Percentiles rank a stretch among this genome's conserved stretches.
phyloP scores from a whole-genome alignment of 1,140 invertebrate genomes.

The Liolophura sinensis region DNA sequence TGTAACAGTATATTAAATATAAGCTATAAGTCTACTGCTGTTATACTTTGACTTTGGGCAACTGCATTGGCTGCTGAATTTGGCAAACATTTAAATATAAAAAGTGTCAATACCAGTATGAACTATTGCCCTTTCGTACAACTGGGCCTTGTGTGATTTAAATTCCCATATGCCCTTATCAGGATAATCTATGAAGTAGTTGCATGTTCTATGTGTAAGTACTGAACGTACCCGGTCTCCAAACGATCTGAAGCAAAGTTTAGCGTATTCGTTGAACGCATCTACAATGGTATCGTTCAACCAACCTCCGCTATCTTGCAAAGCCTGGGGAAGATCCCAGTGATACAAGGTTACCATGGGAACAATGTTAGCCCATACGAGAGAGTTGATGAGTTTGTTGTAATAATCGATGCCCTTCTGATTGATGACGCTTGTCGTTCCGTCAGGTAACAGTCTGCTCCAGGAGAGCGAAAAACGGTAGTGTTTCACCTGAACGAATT shows the following conservation, averaged over 20 bases:
- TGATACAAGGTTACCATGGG: constrained; percentile 64
- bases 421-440: constrained; percentile 27
- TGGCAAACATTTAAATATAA: too few species aligned
- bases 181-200: neutral
- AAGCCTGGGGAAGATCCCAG: constrained; percentile 58
- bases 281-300: neutral
- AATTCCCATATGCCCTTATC: neutral
- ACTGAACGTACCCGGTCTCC: neutral
- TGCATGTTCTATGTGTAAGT: neutral
- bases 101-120: too few species aligned
- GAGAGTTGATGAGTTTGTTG: constrained; percentile 38
- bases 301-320: constrained; percentile 4
- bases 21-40: too few species aligned
- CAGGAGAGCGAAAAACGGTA: constrained; percentile 55
- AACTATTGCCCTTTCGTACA: too few species aligned
- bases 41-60: too few species aligned
- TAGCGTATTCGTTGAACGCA: constrained; percentile 1
- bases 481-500: constrained; percentile 33
- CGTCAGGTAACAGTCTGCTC: constrained; percentile 47
- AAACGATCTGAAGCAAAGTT: neutral
- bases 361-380: constrained; percentile 29
- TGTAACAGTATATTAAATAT: too few species aligned
- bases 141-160: too few species aligned
- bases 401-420: constrained; percentile 47
- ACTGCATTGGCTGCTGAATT: too few species aligned